Evolutionary conservation across 1,140 invertebrate species (phyloP).

Genomic region (Cylas formicarius): DNA sequence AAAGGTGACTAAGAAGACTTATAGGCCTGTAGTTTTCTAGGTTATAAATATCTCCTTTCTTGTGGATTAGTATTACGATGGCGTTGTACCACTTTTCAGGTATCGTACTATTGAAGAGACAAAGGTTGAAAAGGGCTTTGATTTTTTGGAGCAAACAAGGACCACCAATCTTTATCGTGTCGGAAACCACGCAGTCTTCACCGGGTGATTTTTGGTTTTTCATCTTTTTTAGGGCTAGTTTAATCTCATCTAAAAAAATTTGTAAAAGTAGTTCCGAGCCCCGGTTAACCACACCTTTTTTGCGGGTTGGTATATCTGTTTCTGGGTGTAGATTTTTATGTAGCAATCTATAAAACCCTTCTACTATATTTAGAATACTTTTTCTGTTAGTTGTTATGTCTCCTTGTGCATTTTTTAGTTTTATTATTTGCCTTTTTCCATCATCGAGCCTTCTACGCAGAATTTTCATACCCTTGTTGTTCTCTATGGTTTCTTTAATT

Average conservation of each 20-base stretch:
- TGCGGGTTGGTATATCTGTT: slow-evolving; percentile 7
- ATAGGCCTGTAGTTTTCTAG: slow-evolving; percentile 14
- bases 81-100: slow-evolving; percentile 9
- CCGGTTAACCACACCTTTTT: slow-evolving; percentile 10
- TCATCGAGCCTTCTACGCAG: too few species aligned
- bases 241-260: slow-evolving; percentile 6
- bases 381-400: too few species aligned
- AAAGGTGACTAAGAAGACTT: slow-evolving; percentile 16
- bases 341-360: too few species aligned
- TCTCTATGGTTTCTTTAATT: too few species aligned
- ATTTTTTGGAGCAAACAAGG: slow-evolving; percentile 7
- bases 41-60: slow-evolving; percentile 9
- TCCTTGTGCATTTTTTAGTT: too few species aligned
- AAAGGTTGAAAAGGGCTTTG: slow-evolving; percentile 4
- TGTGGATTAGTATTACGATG: slow-evolving; percentile 7
- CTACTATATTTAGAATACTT: too few species aligned
- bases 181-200: too few species aligned
- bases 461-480: too few species aligned
- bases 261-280: not conserved
- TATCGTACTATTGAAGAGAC: slow-evolving; percentile 4
- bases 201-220: slow-evolving; percentile 6
- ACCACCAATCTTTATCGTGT: too few species aligned
- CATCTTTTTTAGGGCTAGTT: slow-evolving; percentile 7
- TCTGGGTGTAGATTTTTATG: slow-evolving; percentile 1
- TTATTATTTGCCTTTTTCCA: too few species aligned